phyloP scores from a whole-genome alignment of 2,797 vertebrate genomes.

The Peromyscus aztecus region DNA sequence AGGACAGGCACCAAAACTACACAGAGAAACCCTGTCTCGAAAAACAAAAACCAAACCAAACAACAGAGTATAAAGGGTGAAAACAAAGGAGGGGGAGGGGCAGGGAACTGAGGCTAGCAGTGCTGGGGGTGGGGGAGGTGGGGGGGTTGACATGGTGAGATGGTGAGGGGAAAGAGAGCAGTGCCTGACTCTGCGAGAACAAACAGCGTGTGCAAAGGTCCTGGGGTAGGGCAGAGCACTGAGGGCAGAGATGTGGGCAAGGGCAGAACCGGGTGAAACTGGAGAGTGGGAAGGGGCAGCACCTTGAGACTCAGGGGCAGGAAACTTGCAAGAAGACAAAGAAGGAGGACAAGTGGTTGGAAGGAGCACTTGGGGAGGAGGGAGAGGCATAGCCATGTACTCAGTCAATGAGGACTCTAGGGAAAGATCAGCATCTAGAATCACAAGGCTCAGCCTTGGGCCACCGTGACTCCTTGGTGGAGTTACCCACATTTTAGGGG shows the following conservation, averaged over 20 bases:
- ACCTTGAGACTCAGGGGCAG: not conserved
- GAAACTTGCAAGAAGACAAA: not conserved
- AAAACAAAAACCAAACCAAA: too few relatives aligned
- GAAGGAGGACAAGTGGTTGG: not conserved
- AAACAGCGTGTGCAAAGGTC: not conserved
- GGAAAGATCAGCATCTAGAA: not conserved
- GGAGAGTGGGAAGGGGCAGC: not conserved
- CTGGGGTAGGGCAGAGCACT: not conserved
- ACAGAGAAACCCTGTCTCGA: too few relatives aligned
- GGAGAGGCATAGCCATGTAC: rapidly evolving
- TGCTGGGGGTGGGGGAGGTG: too few relatives aligned
- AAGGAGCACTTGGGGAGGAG: not conserved
- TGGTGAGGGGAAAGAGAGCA: not conserved
- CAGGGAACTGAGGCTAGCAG: not conserved
- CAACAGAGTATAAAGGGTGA: too few relatives aligned
- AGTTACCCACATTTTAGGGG: not conserved
- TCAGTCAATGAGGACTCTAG: not conserved
- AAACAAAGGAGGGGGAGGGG: not conserved
- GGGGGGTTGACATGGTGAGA: not conserved
- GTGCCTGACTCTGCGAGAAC: not conserved
- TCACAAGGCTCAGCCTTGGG: not conserved
- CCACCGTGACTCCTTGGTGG: not conserved
- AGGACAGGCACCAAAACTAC: too few relatives aligned
- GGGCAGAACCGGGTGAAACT: not conserved
- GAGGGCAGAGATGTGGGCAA: not conserved